A percentile compares a stretch with the other conserved stretches of the same genome.
Evolutionary conservation across 2,113 vertebrate species (phyloP).

Genomic region (Myocastor coypus): DNA sequence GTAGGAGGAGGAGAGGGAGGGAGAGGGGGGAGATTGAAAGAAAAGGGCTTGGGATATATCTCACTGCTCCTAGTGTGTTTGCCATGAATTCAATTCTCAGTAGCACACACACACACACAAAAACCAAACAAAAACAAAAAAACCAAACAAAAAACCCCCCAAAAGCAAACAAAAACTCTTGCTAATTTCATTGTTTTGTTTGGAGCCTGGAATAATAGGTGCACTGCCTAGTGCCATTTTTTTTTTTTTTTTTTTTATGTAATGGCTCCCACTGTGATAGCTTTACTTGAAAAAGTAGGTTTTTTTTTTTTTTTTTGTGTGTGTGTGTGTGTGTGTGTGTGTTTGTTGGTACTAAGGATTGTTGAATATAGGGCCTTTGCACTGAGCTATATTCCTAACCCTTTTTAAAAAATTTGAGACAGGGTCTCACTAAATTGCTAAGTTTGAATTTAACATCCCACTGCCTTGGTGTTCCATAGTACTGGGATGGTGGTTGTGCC

Average conservation of each 20-base stretch:
- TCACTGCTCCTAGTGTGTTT: neutral
- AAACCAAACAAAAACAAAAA: neutral
- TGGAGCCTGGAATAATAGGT: neutral
- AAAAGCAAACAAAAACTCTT: neutral
- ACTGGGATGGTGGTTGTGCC: neutral
- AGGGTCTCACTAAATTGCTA: neutral
- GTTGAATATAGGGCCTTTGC: neutral
- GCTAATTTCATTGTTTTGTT: conserved; percentile 27
- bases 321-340: neutral
- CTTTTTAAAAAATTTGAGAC: neutral
- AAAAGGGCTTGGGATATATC: neutral
- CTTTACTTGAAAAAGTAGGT: neutral
- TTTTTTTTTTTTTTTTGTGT: neutral
- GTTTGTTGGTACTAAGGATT: neutral
- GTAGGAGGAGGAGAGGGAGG: too few species aligned
- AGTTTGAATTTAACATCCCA: neutral
- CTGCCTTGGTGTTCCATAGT: neutral
- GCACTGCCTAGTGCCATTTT: neutral
- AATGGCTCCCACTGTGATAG: neutral
- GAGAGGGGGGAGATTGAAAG: neutral
- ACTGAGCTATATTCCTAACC: neutral
- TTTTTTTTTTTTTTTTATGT: neutral
- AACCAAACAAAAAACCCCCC: neutral
- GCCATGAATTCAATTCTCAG: neutral
- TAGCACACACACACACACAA: too few species aligned